Conservation (phyloP, 1,140 invertebrate genomes). For the Muscidifurax raptorellus region DNA sequence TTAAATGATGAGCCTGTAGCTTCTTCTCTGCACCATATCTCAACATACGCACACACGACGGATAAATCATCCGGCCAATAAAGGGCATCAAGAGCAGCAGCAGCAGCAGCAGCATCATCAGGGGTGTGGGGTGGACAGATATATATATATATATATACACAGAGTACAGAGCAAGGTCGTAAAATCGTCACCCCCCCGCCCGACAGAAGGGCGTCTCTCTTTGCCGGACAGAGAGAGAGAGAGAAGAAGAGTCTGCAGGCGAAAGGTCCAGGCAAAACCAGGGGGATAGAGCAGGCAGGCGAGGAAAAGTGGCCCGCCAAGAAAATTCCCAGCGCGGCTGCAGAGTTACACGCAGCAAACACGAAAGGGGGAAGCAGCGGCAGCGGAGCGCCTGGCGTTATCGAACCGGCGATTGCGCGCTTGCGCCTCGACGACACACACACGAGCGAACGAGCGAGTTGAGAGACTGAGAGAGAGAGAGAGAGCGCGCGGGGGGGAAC, state of each 20-base stretch:
- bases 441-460: not conserved
- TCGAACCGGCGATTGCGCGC: slow-evolving; percentile 53
- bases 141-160: not conserved
- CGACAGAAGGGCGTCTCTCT: slow-evolving; percentile 2
- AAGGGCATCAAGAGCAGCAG: not conserved
- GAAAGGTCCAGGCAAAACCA: not conserved
- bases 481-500: slow-evolving; percentile 18
- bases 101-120: no score
- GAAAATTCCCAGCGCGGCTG: slow-evolving; percentile 25
- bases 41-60: no score
- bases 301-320: slow-evolving; percentile 43
- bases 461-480: not conserved
- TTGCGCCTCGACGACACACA: slow-evolving; percentile 36
- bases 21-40: no score
- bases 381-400: slow-evolving; percentile 43
- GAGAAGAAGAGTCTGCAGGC: slow-evolving; percentile 2
- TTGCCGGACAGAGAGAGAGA: not conserved
- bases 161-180: slow-evolving; percentile 6
- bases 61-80: slow-evolving; percentile 30
- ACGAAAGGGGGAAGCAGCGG: slow-evolving; percentile 1
- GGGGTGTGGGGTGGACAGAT: not conserved
- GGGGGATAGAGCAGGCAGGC: not conserved
- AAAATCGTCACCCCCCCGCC: slow-evolving; percentile 44
- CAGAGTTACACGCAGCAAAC: not conserved
- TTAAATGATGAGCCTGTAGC: no score